Evolutionary conservation across 2,888 invertebrate species (phyloP), one percentile per base, ranked within the genome.

Genomic region (Parascotia fuliginaria): DNA sequence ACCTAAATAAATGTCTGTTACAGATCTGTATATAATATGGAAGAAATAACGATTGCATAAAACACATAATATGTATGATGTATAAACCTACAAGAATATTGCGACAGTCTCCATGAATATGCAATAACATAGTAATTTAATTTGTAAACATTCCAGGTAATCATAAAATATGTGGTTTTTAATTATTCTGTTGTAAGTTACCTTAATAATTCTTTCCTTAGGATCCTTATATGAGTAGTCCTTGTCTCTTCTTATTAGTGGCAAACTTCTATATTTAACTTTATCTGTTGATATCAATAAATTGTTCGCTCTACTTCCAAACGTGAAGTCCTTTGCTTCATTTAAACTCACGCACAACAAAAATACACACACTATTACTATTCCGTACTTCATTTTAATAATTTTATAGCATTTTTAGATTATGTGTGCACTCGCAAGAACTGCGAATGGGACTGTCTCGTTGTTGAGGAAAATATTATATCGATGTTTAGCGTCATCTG

Each of bases 171-270:
- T 9, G 12, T 5, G 13, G 37, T 14, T n/a, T n/a, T n/a, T n/a
- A n/a, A n/a, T n/a, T n/a, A n/a, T n/a, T n/a, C n/a, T n/a, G n/a
- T n/a, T n/a, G n/a, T n/a, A 19, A 19, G 61, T 69, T 74, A 88
- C 89, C 84, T 87, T 89, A 46, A 89, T 89, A 71, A 83, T 73
- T 66, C 89, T 77, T 47, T 83, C 75, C 59, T 87, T 85, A 1
- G 81, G 52, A 73, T 89, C 89, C 13, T 72, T 73, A 55, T 87
- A 89, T 28, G 60, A 68, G 53, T 87, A 89, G 71, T 87, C 89
- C 69, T 89, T 88, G 55, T 87, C 87, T 51, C 87, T 75, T 54
- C 62, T 81, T 60, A 85, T 72, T 3, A 89, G 69, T 19, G 83
- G 85, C 53, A 87, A 71, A 27, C 66, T 70, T 24, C 70, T 71